Conservation (phyloP, 2,113 vertebrate species). For the Glaucidium brasilianum region DNA sequence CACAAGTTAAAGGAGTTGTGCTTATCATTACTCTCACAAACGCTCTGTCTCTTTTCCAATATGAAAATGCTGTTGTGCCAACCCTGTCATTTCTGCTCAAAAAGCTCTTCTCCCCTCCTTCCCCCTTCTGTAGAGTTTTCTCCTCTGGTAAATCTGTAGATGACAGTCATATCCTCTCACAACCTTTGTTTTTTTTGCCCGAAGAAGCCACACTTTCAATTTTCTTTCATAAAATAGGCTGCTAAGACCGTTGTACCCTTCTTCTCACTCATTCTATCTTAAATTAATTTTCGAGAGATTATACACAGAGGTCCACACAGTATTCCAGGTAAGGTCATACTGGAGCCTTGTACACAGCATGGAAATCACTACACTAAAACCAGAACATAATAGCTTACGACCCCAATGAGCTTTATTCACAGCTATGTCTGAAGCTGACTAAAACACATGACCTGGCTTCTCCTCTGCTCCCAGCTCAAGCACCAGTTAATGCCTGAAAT, state of each 20-base stretch:
- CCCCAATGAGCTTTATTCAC: not conserved
- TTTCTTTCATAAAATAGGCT: not conserved
- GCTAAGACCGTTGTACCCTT: not conserved
- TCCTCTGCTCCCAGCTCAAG: not conserved
- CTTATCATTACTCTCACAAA: not conserved
- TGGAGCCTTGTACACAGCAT: not conserved
- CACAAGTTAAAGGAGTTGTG: not conserved
- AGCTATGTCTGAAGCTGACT: not conserved
- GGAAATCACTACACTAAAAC: not conserved
- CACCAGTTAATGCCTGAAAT: not conserved
- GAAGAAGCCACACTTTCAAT: not conserved
- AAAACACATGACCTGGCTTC: not conserved
- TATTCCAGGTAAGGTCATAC: not conserved
- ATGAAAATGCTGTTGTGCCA: not conserved
- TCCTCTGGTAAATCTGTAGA: not conserved
- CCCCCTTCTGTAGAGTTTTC: not conserved
- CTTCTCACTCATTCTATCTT: not conserved
- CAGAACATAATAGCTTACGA: not conserved
- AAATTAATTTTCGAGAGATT: not conserved
- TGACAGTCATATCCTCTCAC: not conserved
- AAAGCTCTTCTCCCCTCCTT: not conserved
- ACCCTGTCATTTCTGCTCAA: not conserved
- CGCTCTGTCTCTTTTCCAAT: not conserved
- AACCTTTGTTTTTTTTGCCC: not conserved
- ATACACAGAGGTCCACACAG: not conserved